These are phyloP conservation scores for Chymomyza procnemis DNA, from an alignment of 2,888 invertebrate species.

Conservation along the genomic window DNA sequence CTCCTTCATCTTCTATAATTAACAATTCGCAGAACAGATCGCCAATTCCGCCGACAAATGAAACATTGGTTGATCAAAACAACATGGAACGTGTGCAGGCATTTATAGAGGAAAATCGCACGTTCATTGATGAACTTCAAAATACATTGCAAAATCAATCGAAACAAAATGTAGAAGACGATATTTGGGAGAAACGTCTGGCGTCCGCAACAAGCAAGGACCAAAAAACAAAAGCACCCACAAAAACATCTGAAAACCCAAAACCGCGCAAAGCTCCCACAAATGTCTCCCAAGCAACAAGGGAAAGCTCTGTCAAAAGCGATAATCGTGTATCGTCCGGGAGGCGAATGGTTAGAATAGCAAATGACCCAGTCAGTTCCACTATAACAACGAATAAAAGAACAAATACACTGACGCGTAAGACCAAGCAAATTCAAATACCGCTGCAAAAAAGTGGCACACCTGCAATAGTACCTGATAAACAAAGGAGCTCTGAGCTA, in stretches of 20 bases:
- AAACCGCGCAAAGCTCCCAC: neutral
- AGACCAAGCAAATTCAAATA: neutral
- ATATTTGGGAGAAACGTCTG: conserved; percentile 66
- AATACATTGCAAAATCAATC: conserved; percentile 58
- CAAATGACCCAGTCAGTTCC: neutral
- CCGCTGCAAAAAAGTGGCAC: neutral
- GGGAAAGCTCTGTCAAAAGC: no score
- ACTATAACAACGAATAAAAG: neutral
- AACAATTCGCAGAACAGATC: conserved; percentile 77
- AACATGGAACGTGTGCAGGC: conserved; percentile 66
- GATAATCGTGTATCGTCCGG: neutral
- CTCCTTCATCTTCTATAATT: conserved; percentile 79
- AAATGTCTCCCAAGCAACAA: neutral
- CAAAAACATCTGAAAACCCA: neutral
- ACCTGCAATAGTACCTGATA: neutral
- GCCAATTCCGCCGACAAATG: conserved; percentile 24
- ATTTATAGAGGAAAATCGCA: conserved; percentile 76
- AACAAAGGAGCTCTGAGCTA: neutral
- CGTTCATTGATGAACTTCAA: conserved; percentile 75
- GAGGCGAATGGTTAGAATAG: conserved; percentile 3
- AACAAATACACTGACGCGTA: neutral
- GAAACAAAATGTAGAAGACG: conserved; percentile 33
- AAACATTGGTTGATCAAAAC: conserved; percentile 28
- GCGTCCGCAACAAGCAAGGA: neutral
- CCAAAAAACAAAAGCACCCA: conserved; percentile 9